Percentiles rank a stretch among this genome's conserved stretches.
Evolutionary conservation across 2,113 vertebrate genomes (phyloP).

Genomic region (Podarcis muralis): DNA sequence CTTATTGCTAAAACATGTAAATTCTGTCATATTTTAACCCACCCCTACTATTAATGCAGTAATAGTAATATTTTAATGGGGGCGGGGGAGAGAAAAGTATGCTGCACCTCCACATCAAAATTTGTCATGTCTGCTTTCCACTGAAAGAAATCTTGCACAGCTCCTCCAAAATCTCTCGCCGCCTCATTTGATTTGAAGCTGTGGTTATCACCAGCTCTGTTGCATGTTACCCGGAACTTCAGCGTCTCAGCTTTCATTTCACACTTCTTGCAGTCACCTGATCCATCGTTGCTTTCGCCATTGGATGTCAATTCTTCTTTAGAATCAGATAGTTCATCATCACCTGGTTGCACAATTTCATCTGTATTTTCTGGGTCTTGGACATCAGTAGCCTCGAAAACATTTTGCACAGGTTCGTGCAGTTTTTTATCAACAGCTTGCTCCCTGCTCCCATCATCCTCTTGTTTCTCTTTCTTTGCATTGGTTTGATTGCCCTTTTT

Average conservation of each 20-base stretch:
- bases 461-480: constrained; percentile 59
- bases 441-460: constrained; percentile 34
- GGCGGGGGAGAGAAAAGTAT: no score
- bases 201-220: constrained; percentile 92
- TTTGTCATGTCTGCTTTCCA: constrained; percentile 99
- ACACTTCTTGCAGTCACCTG: constrained; percentile 11
- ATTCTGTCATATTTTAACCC: background rate
- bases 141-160: constrained; percentile 92
- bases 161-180: constrained; percentile 94
- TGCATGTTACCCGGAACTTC: constrained; percentile 95
- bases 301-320: background rate
- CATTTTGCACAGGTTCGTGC: background rate
- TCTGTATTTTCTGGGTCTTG: constrained; percentile 40
- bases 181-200: constrained; percentile 95
- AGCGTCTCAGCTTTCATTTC: constrained; percentile 64
- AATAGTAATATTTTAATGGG: no score
- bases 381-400: constrained; percentile 27
- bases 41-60: background rate
- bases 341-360: constrained; percentile 35
- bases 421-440: background rate
- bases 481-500: constrained; percentile 68
- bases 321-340: constrained; percentile 1
- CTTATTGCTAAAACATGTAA: background rate
- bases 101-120: constrained; percentile 93
- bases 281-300: background rate